phyloP scores from a whole-genome alignment of 2,888 invertebrate species.

The Cremastinae sp. region DNA sequence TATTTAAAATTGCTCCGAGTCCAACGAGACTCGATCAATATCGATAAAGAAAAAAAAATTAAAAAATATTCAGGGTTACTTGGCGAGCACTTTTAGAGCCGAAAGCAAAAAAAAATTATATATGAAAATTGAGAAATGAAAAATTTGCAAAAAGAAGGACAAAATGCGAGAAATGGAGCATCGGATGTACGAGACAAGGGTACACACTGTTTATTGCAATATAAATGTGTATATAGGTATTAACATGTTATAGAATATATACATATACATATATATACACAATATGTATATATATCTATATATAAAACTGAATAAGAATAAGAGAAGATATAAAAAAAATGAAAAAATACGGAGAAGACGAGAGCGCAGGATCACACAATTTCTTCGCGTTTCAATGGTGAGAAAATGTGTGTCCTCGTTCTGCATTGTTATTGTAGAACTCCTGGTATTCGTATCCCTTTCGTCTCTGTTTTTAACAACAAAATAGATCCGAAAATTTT shows the following conservation, averaged over 20 bases:
- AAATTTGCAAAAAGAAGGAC: not conserved
- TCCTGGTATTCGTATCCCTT: constrained; percentile 60
- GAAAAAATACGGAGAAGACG: constrained; percentile 32
- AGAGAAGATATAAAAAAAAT: constrained; percentile 70
- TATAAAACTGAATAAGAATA: constrained; percentile 69
- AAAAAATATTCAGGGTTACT: constrained; percentile 61
- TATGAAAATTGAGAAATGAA: not conserved
- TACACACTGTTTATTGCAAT: constrained; percentile 77
- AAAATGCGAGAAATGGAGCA: constrained; percentile 40
- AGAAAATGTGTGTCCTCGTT: constrained; percentile 64
- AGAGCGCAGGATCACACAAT: constrained; percentile 71
- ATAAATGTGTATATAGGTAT: constrained; percentile 79
- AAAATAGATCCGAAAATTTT: constrained; percentile 25
- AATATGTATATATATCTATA: constrained; percentile 45
- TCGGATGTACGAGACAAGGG: constrained; percentile 59
- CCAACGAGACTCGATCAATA: not conserved
- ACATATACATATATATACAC: constrained; percentile 60
- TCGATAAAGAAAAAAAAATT: not conserved
- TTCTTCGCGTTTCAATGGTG: constrained; percentile 65
- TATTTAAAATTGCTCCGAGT: not conserved
- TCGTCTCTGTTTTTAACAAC: not conserved
- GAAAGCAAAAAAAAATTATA: constrained; percentile 13
- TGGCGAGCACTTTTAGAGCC: constrained; percentile 38
- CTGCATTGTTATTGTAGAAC: constrained; percentile 59
- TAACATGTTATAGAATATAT: constrained; percentile 70